These are phyloP conservation scores for Propsilocerus akamusi DNA, from an alignment of 1,140 invertebrate species.

Conservation along the genomic window DNA sequence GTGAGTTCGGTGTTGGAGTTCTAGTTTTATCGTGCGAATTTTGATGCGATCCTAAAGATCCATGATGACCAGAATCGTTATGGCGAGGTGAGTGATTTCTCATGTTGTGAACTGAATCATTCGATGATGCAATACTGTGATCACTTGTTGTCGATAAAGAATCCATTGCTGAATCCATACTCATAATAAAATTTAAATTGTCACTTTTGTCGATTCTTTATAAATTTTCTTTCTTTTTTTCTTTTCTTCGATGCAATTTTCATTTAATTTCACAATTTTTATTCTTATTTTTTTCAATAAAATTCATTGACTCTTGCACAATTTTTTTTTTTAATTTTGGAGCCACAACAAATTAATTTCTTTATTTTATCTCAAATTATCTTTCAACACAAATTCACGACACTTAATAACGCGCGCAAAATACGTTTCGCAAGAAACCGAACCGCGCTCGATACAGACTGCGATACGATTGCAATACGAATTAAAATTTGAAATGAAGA, in stretches of 20 bases:
- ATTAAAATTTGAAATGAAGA: conserved; percentile 2
- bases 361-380: background rate
- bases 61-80: conserved; percentile 9
- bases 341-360: background rate
- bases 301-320: background rate
- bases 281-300: background rate
- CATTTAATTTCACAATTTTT: background rate
- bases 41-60: conserved; percentile 22
- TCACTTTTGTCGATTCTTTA: conserved; percentile 13
- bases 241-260: background rate
- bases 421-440: background rate
- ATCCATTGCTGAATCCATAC: conserved; percentile 44
- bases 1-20: conserved; percentile 23
- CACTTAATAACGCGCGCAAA: background rate
- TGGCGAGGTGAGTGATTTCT: background rate
- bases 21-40: conserved; percentile 23
- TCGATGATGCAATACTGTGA: conserved; percentile 26
- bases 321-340: background rate
- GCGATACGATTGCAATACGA: conserved; percentile 4
- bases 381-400: no score
- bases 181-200: background rate
- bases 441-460: background rate
- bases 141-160: conserved; percentile 44
- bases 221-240: background rate
- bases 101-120: conserved; percentile 6